A percentile compares a stretch with the other conserved stretches of the same genome.
Conservation (phyloP, 1,140 invertebrate species). For the Trichonephila clavipes region DNA sequence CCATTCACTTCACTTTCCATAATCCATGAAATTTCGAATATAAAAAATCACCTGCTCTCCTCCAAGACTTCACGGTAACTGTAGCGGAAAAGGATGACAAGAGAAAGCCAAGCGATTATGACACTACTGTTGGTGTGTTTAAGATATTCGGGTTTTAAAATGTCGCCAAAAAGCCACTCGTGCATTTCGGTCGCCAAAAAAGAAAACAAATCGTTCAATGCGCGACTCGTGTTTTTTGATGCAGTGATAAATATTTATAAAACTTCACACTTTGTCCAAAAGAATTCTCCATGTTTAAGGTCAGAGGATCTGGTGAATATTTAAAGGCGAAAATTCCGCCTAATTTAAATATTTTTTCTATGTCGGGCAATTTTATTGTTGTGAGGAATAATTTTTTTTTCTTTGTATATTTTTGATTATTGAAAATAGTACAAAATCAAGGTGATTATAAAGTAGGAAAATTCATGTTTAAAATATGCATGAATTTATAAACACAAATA, state of each 20-base stretch:
- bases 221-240: conserved; percentile 7
- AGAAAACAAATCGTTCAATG: neutral
- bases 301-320: neutral
- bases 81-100: neutral
- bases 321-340: neutral
- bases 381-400: neutral
- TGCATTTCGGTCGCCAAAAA: conserved; percentile 49
- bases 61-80: neutral
- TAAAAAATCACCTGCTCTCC: neutral
- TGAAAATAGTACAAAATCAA: too few species aligned
- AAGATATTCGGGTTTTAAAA: neutral
- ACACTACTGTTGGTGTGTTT: neutral
- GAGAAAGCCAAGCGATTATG: neutral
- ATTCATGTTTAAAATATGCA: too few species aligned
- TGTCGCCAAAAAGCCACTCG: conserved; percentile 21
- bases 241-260: conserved; percentile 11
- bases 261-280: neutral
- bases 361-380: neutral
- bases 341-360: neutral
- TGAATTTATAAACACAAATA: too few species aligned
- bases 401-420: too few species aligned
- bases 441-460: too few species aligned
- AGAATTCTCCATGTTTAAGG: neutral
- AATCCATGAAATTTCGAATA: conserved; percentile 33
- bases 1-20: conserved; percentile 58